Evolutionary conservation across 2,888 invertebrate species (phyloP).

Genomic region (Hypercompe scribonia): DNA sequence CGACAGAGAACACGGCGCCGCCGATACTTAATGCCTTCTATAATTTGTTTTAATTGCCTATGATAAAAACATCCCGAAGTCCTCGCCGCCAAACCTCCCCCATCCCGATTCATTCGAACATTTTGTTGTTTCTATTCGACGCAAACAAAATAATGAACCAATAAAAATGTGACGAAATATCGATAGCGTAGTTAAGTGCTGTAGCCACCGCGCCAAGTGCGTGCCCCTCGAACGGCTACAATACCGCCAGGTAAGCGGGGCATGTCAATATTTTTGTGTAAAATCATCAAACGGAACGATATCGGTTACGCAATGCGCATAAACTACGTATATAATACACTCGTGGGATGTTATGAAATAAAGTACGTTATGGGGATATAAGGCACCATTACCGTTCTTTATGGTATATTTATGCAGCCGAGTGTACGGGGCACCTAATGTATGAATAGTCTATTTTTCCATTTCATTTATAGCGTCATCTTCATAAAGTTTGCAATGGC

Average conservation of each 20-base stretch:
- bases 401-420: conserved; percentile 50
- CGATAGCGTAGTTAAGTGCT: conserved; percentile 14
- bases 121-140: conserved; percentile 35
- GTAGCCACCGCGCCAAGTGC: background rate
- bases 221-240: background rate
- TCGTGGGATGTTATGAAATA: conserved; percentile 42
- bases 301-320: conserved; percentile 40
- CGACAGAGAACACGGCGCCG: background rate
- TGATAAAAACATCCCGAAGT: conserved; percentile 36
- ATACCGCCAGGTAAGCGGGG: conserved; percentile 26
- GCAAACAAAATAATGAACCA: conserved; percentile 38
- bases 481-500: conserved; percentile 60
- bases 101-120: conserved; percentile 27
- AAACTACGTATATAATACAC: conserved; percentile 25
- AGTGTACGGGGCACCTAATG: conserved; percentile 39
- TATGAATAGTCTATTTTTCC: conserved; percentile 55
- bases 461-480: conserved; percentile 52
- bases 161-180: conserved; percentile 37
- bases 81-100: conserved; percentile 23
- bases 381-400: conserved; percentile 43
- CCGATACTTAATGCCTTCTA: conserved; percentile 24
- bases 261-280: conserved; percentile 32
- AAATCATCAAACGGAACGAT: conserved; percentile 37
- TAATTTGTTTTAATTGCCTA: conserved; percentile 39
- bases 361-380: conserved; percentile 48